A percentile compares a stretch with the other conserved stretches of the same genome.
These are phyloP conservation scores for Hippotragus niger DNA, from an alignment of 2,113 vertebrate species.

Conservation along the genomic window DNA sequence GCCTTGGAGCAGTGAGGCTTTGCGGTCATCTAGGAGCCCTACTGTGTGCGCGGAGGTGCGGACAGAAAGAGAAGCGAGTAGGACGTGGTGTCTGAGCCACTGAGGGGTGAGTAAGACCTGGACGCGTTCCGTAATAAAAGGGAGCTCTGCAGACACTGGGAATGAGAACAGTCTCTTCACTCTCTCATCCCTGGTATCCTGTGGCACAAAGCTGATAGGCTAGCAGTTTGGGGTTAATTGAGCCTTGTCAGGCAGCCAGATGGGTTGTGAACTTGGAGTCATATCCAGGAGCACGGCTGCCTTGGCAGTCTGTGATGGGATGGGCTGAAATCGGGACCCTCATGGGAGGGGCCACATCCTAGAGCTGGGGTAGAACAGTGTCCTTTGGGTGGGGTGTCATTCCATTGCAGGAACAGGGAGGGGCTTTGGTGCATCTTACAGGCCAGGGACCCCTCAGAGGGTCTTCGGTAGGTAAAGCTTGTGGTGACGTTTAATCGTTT, in stretches of 20 bases:
- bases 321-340: neutral
- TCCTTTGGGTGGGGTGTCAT: neutral
- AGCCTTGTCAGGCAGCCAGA: neutral
- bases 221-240: accelerated
- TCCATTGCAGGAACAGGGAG: accelerated
- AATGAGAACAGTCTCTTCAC: accelerated
- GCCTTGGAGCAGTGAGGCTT: neutral
- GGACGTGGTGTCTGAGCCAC: accelerated
- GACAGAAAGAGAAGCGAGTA: accelerated
- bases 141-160: accelerated
- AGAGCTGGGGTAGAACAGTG: neutral
- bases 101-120: too few species aligned
- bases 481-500: accelerated
- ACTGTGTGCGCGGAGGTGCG: accelerated
- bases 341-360: accelerated
- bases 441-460: neutral
- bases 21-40: neutral
- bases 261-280: too few species aligned
- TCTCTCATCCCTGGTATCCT: accelerated
- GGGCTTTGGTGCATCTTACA: accelerated
- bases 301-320: accelerated
- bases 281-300: accelerated
- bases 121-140: accelerated
- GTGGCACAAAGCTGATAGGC: accelerated
- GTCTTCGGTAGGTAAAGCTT: accelerated